These are phyloP conservation scores for Pedionomus torquatus DNA, from an alignment of 2,113 vertebrate genomes.

Conservation along the genomic window DNA sequence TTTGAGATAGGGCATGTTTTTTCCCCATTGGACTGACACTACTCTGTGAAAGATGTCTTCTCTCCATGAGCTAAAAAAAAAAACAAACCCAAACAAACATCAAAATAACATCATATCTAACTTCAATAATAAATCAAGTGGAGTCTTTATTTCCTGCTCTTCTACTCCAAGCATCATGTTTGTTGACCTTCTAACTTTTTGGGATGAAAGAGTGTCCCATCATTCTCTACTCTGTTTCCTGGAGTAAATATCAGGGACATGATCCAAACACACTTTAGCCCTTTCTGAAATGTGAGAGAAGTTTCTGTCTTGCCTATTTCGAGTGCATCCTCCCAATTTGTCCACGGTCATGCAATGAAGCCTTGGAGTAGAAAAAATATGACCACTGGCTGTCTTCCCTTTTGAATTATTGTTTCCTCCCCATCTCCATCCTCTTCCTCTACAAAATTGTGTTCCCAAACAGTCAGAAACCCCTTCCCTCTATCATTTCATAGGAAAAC, in stretches of 20 bases:
- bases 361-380: not conserved
- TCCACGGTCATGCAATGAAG: not conserved
- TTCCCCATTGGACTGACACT: not conserved
- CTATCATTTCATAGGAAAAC: not conserved
- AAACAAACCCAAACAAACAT: fast-evolving
- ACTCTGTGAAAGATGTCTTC: not conserved
- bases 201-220: not conserved
- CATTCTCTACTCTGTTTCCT: not conserved
- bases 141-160: not conserved
- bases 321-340: not conserved
- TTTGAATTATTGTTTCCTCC: not conserved
- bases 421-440: not conserved
- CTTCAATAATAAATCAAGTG: not conserved
- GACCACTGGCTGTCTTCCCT: not conserved
- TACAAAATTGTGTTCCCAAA: not conserved
- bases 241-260: not conserved
- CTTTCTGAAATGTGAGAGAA: not conserved
- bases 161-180: not conserved
- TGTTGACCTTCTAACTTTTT: not conserved
- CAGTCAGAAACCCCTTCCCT: fast-evolving
- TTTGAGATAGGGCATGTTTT: not conserved
- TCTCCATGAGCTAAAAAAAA: constrained; percentile 30
- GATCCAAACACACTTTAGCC: not conserved
- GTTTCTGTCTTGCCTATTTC: not conserved
- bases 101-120: not conserved